A percentile compares a stretch with the other conserved stretches of the same genome.
phyloP scores from a whole-genome alignment of 2,113 vertebrate species.

The Muscicapa adusta region DNA sequence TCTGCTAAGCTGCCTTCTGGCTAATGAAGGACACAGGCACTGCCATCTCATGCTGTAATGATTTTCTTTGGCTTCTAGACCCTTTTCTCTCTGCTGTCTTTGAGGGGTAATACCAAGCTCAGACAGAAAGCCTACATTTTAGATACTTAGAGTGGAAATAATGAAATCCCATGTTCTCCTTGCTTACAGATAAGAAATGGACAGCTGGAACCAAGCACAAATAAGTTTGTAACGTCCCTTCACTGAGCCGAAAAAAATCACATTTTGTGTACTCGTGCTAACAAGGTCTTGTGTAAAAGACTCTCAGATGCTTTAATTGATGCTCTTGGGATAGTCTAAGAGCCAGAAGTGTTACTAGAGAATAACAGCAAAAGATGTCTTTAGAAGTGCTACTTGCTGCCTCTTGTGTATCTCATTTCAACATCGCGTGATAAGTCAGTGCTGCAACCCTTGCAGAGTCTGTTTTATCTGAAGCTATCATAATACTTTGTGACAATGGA shows the following conservation, averaged over 20 bases:
- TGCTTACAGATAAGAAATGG: not conserved
- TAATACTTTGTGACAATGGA: constrained; percentile 23
- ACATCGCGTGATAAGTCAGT: not conserved
- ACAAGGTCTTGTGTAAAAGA: not conserved
- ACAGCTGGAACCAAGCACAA: not conserved
- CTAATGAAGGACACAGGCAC: not conserved
- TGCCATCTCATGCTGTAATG: not conserved
- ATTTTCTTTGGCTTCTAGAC: not conserved
- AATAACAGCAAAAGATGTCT: not conserved
- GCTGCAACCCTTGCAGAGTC: not conserved
- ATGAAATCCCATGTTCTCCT: not conserved
- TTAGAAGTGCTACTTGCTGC: not conserved
- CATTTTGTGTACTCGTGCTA: not conserved
- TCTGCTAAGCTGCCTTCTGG: not conserved
- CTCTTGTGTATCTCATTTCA: not conserved
- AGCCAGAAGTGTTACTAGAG: not conserved
- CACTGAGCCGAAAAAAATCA: not conserved
- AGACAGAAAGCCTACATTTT: not conserved
- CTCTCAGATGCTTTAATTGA: not conserved
- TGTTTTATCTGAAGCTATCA: not conserved
- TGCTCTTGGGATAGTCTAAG: not conserved
- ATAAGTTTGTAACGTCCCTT: not conserved
- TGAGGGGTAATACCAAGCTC: not conserved
- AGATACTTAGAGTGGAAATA: not conserved
- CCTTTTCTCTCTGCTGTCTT: not conserved